These are phyloP conservation scores for Lottia gigantea DNA, from an alignment of 2,888 invertebrate species.

Conservation along the genomic window DNA sequence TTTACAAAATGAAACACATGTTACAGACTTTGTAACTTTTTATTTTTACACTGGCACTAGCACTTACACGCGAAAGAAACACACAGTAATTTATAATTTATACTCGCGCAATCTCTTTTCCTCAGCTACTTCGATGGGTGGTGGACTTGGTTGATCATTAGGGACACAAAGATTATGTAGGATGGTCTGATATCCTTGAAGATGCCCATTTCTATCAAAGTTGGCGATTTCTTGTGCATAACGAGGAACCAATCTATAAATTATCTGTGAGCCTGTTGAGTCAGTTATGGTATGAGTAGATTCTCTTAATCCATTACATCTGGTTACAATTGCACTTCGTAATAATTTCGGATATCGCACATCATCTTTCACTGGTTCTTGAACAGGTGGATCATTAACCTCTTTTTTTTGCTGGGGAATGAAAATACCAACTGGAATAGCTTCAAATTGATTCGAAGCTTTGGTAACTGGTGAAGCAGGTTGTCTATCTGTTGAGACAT, in stretches of 20 bases:
- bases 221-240: background rate
- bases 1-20: no score
- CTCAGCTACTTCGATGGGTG: background rate
- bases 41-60: no score
- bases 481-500: no score
- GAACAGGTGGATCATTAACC: background rate
- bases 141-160: background rate
- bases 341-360: no score
- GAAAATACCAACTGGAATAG: no score
- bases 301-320: background rate
- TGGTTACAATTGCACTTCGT: no score
- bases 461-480: no score
- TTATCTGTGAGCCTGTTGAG: background rate
- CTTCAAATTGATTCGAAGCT: no score
- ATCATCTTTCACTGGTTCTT: background rate
- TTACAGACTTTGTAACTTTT: no score
- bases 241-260: background rate
- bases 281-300: background rate
- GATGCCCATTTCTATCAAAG: background rate
- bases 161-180: background rate
- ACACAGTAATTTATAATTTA: no score
- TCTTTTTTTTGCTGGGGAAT: no score
- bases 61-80: no score
- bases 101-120: background rate
- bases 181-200: background rate